Conservation (phyloP, 37 sponge, comb jelly and placozoan genomes). For the Aphrocallistes beatrix region DNA sequence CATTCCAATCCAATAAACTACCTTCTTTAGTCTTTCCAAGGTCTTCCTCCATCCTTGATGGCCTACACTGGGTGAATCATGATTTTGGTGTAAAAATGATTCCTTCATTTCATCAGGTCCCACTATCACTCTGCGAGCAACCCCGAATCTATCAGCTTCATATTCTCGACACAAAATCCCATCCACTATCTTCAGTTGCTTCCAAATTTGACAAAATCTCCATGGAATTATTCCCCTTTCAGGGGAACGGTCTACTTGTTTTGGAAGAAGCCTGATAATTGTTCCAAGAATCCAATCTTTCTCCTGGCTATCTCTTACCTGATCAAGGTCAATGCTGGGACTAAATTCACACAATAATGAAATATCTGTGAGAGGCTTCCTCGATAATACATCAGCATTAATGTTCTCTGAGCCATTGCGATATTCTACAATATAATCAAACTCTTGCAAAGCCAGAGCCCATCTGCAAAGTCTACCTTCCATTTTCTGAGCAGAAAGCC, state of each 20-base stretch:
- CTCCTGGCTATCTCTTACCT: background rate
- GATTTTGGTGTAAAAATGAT: background rate
- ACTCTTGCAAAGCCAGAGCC: constrained; percentile 24
- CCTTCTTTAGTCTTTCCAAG: background rate
- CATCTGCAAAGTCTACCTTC: constrained; percentile 28
- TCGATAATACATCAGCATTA: constrained; percentile 24
- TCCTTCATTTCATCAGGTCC: constrained; percentile 5
- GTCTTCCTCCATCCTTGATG: constrained; percentile 29
- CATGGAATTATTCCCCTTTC: background rate
- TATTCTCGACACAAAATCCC: constrained; percentile 22
- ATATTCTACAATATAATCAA: constrained; percentile 22
- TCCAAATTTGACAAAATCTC: constrained; percentile 1
- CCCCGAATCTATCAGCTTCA: background rate
- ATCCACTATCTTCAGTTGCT: constrained; percentile 9
- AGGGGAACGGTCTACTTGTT: background rate
- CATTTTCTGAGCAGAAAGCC: constrained; percentile 28
- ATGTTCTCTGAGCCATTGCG: constrained; percentile 21
- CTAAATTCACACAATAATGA: background rate
- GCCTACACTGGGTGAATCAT: constrained; percentile 25
- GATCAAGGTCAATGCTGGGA: background rate
- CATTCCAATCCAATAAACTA: constrained; percentile 26
- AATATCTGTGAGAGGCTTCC: background rate
- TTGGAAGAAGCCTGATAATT: background rate
- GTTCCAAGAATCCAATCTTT: background rate
- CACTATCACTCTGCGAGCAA: background rate